These are phyloP conservation scores for Silurus aristotelis DNA, from an alignment of 2,797 vertebrate genomes.

Conservation along the genomic window DNA sequence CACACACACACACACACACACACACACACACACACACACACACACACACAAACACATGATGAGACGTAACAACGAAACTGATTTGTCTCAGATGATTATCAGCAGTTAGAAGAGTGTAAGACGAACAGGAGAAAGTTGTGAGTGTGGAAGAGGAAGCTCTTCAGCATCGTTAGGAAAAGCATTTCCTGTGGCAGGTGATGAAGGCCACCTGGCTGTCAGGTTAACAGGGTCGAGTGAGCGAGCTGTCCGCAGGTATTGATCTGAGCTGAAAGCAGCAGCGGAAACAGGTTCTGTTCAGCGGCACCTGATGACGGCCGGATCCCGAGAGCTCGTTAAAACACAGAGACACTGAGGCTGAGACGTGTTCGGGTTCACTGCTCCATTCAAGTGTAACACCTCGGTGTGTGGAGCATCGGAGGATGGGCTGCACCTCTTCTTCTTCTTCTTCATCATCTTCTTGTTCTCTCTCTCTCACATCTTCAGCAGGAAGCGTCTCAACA, in stretches of 20 bases:
- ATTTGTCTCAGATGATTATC: neutral
- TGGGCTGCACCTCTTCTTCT: neutral
- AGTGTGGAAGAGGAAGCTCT: conserved; percentile 4
- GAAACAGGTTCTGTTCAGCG: conserved; percentile 33
- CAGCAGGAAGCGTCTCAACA: neutral
- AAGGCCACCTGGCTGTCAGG: conserved; percentile 46
- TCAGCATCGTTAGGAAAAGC: neutral
- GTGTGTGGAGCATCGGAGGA: neutral
- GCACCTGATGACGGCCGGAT: conserved; percentile 19
- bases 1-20: neutral
- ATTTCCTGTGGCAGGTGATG: conserved; percentile 31
- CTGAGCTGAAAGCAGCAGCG: conserved; percentile 34
- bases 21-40: neutral
- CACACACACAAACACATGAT: neutral
- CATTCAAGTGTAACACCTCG: conserved; percentile 12
- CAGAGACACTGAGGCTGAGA: neutral
- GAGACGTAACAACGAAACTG: too few species aligned
- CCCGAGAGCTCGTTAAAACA: conserved; percentile 23
- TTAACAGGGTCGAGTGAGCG: conserved; percentile 52
- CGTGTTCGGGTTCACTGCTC: conserved; percentile 7
- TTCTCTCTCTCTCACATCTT: neutral
- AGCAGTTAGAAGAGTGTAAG: neutral
- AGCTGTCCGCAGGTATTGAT: conserved; percentile 51
- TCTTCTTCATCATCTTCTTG: too few species aligned
- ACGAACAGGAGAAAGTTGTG: conserved; percentile 12